Conservation (phyloP, 1,140 invertebrate species). For the Drosophila equinoxialis region DNA sequence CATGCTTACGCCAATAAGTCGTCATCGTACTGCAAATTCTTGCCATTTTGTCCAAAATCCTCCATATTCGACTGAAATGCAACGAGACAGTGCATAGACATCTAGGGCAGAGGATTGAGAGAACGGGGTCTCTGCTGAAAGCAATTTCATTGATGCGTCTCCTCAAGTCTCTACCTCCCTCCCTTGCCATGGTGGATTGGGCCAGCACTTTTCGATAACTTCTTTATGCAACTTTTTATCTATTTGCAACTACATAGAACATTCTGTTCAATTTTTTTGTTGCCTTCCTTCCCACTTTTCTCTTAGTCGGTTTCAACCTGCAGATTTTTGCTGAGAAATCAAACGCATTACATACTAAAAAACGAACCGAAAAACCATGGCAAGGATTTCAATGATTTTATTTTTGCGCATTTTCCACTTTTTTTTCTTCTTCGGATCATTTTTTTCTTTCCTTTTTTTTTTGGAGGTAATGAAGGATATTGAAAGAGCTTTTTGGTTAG, state of each 20-base stretch:
- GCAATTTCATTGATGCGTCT: constrained; percentile 59
- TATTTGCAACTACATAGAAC: constrained; percentile 60
- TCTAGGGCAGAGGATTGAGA: not conserved
- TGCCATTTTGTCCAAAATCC: constrained; percentile 58
- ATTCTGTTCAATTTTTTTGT: constrained; percentile 7
- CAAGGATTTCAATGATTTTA: constrained; percentile 76
- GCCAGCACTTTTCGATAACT: constrained; percentile 78
- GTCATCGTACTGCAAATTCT: constrained; percentile 55
- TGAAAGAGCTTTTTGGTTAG: constrained; percentile 66
- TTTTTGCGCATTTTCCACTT: constrained; percentile 76
- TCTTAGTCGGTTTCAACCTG: constrained; percentile 43
- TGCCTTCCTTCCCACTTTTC: constrained; percentile 1
- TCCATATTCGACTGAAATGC: constrained; percentile 67
- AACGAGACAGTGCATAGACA: constrained; percentile 33
- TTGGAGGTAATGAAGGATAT: constrained; percentile 76
- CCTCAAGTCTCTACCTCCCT: not conserved
- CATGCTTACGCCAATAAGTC: constrained; percentile 79
- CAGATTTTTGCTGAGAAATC: constrained; percentile 69
- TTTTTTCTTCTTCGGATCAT: constrained; percentile 29
- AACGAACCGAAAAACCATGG: constrained; percentile 29
- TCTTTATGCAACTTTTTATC: constrained; percentile 74
- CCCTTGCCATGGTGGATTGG: constrained; percentile 37
- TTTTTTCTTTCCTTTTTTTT: constrained; percentile 34
- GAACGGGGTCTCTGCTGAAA: constrained; percentile 36
- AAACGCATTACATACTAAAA: constrained; percentile 78